These are phyloP conservation scores for Erpornis zantholeuca DNA, from an alignment of 2,113 vertebrate genomes.

Conservation along the genomic window DNA sequence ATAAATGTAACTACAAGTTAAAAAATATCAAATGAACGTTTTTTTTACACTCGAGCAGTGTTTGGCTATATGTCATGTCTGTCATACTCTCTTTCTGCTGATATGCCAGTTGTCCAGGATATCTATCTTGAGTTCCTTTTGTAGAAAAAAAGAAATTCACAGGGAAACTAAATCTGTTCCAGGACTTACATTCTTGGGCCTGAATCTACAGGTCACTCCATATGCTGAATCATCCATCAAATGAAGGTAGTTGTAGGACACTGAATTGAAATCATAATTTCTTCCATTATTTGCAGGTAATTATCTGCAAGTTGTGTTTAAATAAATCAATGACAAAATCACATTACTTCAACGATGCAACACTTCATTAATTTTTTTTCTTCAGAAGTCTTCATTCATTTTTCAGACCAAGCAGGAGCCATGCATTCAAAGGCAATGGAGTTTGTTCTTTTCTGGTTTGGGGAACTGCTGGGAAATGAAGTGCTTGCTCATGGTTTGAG, in stretches of 20 bases:
- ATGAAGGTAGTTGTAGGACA: background rate
- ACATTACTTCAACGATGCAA: background rate
- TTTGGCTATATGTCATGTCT: background rate
- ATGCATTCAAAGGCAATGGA: background rate
- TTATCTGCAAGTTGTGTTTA: background rate
- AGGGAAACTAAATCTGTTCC: background rate
- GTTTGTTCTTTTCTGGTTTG: background rate
- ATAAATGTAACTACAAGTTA: background rate
- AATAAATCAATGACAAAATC: background rate
- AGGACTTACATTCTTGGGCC: background rate
- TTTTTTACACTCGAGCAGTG: background rate
- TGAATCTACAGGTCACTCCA: background rate
- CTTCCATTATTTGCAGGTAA: background rate
- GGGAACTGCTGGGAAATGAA: background rate
- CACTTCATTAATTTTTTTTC: background rate
- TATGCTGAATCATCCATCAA: background rate
- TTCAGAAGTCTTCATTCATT: background rate
- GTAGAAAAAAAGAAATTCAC: background rate
- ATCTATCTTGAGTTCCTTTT: background rate
- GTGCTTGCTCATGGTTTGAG: background rate
- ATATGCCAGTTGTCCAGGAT: background rate
- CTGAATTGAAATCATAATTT: background rate
- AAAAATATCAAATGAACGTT: background rate
- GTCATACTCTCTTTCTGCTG: background rate
- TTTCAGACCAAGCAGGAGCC: background rate